Evolutionary conservation across 2,113 vertebrate species (phyloP).

Genomic region (Circaetus cinerascens): DNA sequence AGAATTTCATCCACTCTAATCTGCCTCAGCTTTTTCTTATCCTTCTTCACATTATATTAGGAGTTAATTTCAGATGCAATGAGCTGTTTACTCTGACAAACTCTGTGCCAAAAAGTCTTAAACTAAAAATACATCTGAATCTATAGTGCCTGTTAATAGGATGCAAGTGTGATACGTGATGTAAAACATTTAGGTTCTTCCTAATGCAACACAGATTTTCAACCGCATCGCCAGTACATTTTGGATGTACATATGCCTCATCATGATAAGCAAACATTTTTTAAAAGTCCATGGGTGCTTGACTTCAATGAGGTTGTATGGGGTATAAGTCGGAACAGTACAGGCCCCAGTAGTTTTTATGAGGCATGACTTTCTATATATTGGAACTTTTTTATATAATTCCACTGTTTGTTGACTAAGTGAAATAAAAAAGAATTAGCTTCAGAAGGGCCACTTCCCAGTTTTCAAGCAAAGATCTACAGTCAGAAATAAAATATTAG

Average conservation of each 20-base stretch:
- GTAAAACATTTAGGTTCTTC: slow-evolving; percentile 26
- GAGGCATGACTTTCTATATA: background rate
- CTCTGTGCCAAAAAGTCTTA: background rate
- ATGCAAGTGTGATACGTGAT: slow-evolving; percentile 32
- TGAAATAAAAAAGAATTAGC: background rate
- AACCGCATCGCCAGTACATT: background rate
- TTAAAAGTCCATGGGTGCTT: background rate
- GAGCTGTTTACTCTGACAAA: background rate
- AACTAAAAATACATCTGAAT: slow-evolving; percentile 53
- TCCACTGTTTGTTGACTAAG: background rate
- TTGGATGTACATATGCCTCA: background rate
- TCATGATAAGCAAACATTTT: slow-evolving; percentile 11
- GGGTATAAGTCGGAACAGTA: background rate
- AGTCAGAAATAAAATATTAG: background rate
- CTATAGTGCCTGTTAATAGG: slow-evolving; percentile 38
- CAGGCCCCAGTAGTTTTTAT: background rate
- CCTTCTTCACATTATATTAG: background rate
- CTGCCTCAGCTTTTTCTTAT: background rate
- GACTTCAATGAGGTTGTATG: background rate
- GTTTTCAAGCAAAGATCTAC: background rate
- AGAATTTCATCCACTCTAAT: background rate
- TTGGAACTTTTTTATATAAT: background rate
- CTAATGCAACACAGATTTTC: slow-evolving; percentile 49
- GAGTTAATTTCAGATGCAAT: slow-evolving; percentile 47
- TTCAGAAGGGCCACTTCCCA: background rate